Base-by-base conservation (phyloP, 2,113 vertebrate genomes). In the Galbula dea region DNA sequence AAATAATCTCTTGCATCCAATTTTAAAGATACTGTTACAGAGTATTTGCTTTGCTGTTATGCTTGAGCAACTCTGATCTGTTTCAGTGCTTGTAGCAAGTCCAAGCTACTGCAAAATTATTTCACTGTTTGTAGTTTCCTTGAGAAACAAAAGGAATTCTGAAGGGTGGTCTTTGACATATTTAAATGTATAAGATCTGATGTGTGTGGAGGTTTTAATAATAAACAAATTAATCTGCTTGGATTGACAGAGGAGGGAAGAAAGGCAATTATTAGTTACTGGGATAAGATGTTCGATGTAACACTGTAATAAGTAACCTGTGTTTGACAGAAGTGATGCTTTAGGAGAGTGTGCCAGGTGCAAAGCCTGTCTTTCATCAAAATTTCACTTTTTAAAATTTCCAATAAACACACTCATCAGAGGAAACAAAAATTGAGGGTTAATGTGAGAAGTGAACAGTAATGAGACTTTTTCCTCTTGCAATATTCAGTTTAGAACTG, bases 81-180 rank as follows among this genome's bases (percentile, higher is more conserved):
- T 87, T 89, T 81, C 82, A 73, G 81, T 59, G 6, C 77, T 92
- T 91, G 79, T 94, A 91, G 89, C 69, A 88, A 94, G 34, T 37
- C 27, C 34, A 78, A 90, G 49, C 19, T 51, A 69, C 43, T 62
- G 74, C 52, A 67, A 78, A 92, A 48, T 45, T 49, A 18, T 89
- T 45, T 85, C 24, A 22, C 20, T 62, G 21, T 68, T 85, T 66
- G 27, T 66, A 29, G 29, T 52, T 91, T 90, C 43, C 34, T 63
- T 58, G 11, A 78, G n/a, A 90, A 86, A 49, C 32, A 43, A 75
- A 72, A 54, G 17, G 51, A 37, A 39, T 62, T 55, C 19, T 85
- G 30, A 58, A 83, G 37, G 41, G 46, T 43, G 5, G 7, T 82
- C 34, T 82, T 67, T 80, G 59, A 26, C 10, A 14, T 73, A 72